These are phyloP conservation scores for Catostomus latipinnis DNA, from an alignment of 2,797 vertebrate genomes.

Conservation along the genomic window DNA sequence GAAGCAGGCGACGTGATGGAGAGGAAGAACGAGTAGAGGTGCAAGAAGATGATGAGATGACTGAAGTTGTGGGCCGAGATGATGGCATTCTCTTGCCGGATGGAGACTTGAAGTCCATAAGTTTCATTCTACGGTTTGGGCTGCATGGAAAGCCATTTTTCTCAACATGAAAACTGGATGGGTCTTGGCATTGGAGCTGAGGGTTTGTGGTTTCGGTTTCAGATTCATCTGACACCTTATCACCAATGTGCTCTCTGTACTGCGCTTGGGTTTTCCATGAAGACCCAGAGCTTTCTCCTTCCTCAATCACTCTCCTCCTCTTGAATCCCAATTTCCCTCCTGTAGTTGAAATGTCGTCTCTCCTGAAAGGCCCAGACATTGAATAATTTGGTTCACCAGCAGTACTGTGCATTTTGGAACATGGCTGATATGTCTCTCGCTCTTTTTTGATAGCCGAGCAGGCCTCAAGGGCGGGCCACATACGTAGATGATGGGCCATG, in stretches of 20 bases:
- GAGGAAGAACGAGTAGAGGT: conserved; percentile 63
- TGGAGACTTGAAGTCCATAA: conserved; percentile 85
- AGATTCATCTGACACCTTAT: conserved; percentile 60
- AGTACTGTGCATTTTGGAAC: conserved; percentile 40
- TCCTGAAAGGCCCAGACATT: conserved; percentile 50
- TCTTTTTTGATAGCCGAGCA: conserved; percentile 80
- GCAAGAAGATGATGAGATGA: conserved; percentile 57
- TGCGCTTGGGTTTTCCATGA: conserved; percentile 51
- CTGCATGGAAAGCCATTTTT: conserved; percentile 72
- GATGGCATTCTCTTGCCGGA: conserved; percentile 74
- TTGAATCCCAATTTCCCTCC: conserved; percentile 44
- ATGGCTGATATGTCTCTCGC: conserved; percentile 60
- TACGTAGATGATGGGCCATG: conserved; percentile 84
- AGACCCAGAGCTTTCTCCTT: conserved; percentile 36
- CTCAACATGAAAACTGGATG: conserved; percentile 48
- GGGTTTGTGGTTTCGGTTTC: conserved; percentile 61
- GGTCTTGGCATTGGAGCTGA: conserved; percentile 44
- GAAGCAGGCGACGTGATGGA: conserved; percentile 73
- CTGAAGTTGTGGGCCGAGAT: conserved; percentile 56
- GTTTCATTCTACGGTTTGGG: conserved; percentile 80
- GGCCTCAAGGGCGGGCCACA: conserved; percentile 84
- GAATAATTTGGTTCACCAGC: conserved; percentile 20
- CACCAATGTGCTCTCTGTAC: conserved; percentile 49
- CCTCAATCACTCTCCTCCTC: conserved; percentile 57
- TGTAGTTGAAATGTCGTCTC: conserved; percentile 26